Conservation (phyloP, 2,113 vertebrate genomes). For the Channa argus region DNA sequence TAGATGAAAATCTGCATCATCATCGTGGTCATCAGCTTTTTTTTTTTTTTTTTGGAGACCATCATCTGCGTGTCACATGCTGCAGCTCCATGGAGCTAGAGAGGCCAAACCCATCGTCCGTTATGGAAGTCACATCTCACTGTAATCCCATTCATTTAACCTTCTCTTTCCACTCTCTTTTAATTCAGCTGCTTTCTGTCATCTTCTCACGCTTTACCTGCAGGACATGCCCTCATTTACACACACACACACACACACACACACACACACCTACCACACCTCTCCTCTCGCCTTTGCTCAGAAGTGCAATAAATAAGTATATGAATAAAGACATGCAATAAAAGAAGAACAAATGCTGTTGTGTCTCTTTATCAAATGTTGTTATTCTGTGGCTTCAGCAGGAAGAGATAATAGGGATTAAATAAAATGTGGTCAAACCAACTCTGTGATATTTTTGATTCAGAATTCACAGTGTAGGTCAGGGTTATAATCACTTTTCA, state of each 20-base stretch:
- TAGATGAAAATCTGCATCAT: conserved; percentile 28
- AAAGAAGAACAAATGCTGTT: background rate
- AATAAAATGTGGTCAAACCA: too few species aligned
- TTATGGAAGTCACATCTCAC: conserved; percentile 34
- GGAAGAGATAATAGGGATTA: background rate
- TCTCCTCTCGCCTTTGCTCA: conserved; percentile 34
- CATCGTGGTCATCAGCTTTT: conserved; percentile 5
- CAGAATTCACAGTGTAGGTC: too few species aligned
- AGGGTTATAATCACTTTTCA: too few species aligned
- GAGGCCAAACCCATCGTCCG: conserved; percentile 36
- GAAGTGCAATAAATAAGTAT: too few species aligned
- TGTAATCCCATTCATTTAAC: conserved; percentile 37
- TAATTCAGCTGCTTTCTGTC: conserved; percentile 11
- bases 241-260: conserved; percentile 9
- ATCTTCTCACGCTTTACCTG: conserved; percentile 3
- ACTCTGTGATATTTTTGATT: too few species aligned
- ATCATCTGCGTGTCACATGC: conserved; percentile 45
- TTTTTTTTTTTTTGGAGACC: background rate
- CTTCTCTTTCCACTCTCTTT: conserved; percentile 25
- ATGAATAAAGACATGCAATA: too few species aligned
- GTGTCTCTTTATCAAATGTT: background rate
- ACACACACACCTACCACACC: conserved; percentile 20
- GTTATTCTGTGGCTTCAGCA: conserved; percentile 5
- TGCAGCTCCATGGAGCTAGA: conserved; percentile 3
- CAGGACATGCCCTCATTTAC: conserved; percentile 17